Evolutionary conservation across 2,888 invertebrate species (phyloP), one percentile per base, ranked within the genome.

Genomic region (Aspidiotus destructor): DNA sequence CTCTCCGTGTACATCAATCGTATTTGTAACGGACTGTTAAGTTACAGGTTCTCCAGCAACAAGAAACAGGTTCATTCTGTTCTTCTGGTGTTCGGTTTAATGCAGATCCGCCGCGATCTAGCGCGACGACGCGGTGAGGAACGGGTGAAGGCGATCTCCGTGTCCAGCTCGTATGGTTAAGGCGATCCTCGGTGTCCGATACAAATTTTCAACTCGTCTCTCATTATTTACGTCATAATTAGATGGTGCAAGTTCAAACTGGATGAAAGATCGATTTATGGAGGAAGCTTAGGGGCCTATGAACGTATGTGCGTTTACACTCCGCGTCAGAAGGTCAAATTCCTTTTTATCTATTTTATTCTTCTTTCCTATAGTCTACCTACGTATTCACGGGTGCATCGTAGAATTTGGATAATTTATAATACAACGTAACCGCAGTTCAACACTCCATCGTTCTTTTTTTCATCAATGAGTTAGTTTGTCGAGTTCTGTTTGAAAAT

Each of bases 11-110:
- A 48, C 48, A 48, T 48, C 48, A 48, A 48, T 48, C 48, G 48
- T 48, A 48, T 48, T 48, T 48, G 48, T 48, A 48, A 48, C 48
- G 48, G 48, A 48, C 48, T 48, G 48, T 48, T 48, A 48, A 48
- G 11, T 48, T 48, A 48, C 48, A 48, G 48, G 48, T 48, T 48
- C 48, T 48, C 48, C 48, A 48, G 48, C 48, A 28, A 28, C 28
- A 48, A 48, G 48, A 48, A 48, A 48, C 48, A 48, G 48, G 48
- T 48, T 48, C 48, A 48, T 48, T 48, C 48, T n/a, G 48, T 48
- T 13, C n/a, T 48, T 48, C 11, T 28, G 28, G 28, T 28, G 28
- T 28, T 28, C 28, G 28, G 28, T 28, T 48, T 48, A 48, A 48
- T n/a, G 48, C 48, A 11, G 48, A 48, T 48, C 48, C 48, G n/a